Evolutionary conservation across 2,888 invertebrate genomes (phyloP), one percentile per base, ranked within the genome.

Genomic region (Perizoma flavofasciatum): DNA sequence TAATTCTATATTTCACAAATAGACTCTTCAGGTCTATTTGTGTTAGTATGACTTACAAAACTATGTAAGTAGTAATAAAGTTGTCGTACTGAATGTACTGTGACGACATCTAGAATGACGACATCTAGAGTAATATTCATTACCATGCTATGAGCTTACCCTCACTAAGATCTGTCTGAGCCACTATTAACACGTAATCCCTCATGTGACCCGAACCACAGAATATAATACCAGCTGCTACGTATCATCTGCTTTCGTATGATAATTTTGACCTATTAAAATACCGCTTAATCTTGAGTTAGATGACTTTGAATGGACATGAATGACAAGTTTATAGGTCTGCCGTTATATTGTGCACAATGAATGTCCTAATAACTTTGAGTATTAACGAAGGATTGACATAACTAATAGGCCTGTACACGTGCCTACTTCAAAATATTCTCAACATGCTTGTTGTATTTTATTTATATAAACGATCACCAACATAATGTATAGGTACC

Each of bases 261-360:
- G 88, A 81, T 83, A 88, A 89, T 89, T 81, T 75, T 81, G 82
- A 82, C 83, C 86, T 83, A 86, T 85, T 85, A 85, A 82, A 81
- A 77, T 75, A 78, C 78, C 82, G 74, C 79, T 78, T 79, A 74
- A 85, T 82, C 82, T 81, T 75, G 69, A 75, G 69, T 74, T 71
- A 72, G 74, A 75, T 74, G 77, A 75, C 77, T 75, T 71, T 78
- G 75, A 83, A 82, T 82, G 76, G 72, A 73, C 79, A 76, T 77
- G 77, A 81, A 77, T 76, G 78, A 78, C 68, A 73, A 74, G 49
- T 65, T 59, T 72, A 81, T 79, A 77, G 67, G 67, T 72, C 69
- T 64, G 55, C 49, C 61, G 43, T 58, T 43, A 34, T 46, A 48
- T 9, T 46, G 56, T 10, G n/a, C 22, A 40, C 35, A 49, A 47